A percentile compares a stretch with the other conserved stretches of the same genome.
Conservation (phyloP, 2,113 vertebrate genomes). For the Engystomops pustulosus region DNA sequence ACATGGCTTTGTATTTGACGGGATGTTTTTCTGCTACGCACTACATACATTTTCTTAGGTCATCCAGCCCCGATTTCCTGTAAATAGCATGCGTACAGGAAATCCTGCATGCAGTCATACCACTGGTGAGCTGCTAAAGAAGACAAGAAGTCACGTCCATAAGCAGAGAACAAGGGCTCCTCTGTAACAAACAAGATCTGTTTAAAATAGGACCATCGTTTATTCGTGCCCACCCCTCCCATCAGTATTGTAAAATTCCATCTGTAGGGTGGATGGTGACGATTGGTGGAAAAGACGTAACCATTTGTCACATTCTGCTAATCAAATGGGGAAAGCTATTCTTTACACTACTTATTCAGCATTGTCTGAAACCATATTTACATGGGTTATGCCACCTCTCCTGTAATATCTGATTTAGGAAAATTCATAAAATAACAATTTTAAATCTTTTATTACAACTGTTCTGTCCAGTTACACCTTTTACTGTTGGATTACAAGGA, state of each 20-base stretch:
- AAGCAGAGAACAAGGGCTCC: not conserved
- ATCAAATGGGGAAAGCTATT: no score
- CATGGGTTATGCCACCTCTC: no score
- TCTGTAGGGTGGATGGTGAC: no score
- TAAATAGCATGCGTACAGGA: slow-evolving; percentile 39
- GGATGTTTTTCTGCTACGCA: not conserved
- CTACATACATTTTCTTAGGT: not conserved
- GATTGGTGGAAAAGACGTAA: no score
- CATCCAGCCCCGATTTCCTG: slow-evolving; percentile 17
- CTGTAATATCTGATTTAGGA: no score
- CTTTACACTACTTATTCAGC: no score
- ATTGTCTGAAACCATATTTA: no score
- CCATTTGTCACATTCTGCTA: no score
- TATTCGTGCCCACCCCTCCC: not conserved
- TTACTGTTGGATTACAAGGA: no score
- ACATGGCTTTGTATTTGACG: not conserved
- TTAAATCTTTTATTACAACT: no score
- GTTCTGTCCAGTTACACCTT: no score
- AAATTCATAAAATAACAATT: no score
- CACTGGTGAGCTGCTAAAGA: not conserved
- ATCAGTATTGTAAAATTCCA: not conserved
- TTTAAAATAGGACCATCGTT: not conserved
- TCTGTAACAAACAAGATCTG: not conserved
- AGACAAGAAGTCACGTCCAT: not conserved
- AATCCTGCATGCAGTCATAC: slow-evolving; percentile 19